Conservation (phyloP, 1,140 invertebrate genomes). For the Drosophila simulans region DNA sequence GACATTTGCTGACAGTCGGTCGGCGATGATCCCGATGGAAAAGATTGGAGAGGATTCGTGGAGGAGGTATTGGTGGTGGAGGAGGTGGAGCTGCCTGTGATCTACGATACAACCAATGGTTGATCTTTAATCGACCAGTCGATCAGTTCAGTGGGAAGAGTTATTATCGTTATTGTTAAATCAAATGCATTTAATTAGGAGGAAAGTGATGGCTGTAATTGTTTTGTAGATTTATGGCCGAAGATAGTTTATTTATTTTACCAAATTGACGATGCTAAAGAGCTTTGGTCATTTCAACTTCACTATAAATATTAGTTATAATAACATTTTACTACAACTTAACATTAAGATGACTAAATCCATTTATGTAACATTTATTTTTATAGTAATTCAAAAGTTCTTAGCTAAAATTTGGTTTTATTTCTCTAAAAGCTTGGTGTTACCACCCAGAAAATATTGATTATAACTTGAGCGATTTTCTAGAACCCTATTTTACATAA, state of each 20-base stretch:
- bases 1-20: slow-evolving; percentile 76
- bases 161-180: slow-evolving; percentile 32
- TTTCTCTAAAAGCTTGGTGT: background rate
- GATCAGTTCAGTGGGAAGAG: slow-evolving; percentile 34
- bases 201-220: slow-evolving; percentile 63
- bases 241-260: background rate
- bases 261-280: background rate
- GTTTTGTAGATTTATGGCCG: slow-evolving; percentile 54
- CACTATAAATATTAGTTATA: background rate
- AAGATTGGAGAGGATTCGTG: slow-evolving; percentile 13
- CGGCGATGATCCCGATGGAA: slow-evolving; percentile 35
- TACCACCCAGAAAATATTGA: slow-evolving; percentile 33
- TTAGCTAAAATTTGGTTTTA: no score
- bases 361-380: background rate
- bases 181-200: slow-evolving; percentile 72
- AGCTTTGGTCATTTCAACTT: background rate
- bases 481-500: background rate
- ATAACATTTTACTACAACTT: no score
- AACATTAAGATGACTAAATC: background rate
- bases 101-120: slow-evolving; percentile 27
- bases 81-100: slow-evolving; percentile 19
- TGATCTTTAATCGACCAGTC: slow-evolving; percentile 14
- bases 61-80: background rate
- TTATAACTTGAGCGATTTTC: slow-evolving; percentile 10
- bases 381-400: no score